Evolutionary conservation across 2,113 vertebrate species (phyloP), one percentile per base, ranked within the genome.

Genomic region (Nothoprocta perdicaria): DNA sequence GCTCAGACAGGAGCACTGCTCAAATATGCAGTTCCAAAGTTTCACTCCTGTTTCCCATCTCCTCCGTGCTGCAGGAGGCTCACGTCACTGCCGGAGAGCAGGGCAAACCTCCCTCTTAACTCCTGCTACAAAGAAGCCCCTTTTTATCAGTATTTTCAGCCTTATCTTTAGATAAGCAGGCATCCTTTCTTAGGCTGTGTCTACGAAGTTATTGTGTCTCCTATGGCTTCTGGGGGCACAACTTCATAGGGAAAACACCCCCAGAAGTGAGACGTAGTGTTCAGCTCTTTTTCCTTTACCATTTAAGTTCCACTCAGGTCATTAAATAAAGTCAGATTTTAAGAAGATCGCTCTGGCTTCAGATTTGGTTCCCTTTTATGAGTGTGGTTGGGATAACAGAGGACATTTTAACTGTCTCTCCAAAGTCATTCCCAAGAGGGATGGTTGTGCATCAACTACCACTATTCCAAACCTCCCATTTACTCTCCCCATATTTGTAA

Each of bases 11-110:
- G 29, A 90, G 43, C 31, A 9, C 5, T 10, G 14, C 41, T 26
- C 46, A 19, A 22, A 43, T 4, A 1, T 1, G 45, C 29, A 14
- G 52, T 31, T 4, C 14, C 60, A 90, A 68, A 66, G 86, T 52
- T 35, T 19, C 45, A 78, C 85, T 92, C 57, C 60, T 6, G 2
- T 38, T 43, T 21, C 14, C 52, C 58, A 40, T 52, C 73, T 11
- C 31, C 18, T 18, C 29, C 55, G 5, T 26, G 4, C 8, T 16
- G 15, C 45, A 22, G 61, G 18, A 21, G 2, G 0, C 13, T 74
- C 19, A 26, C 0, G 1, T 17, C 62, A 41, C 75, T 3, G 2
- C 9, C 38, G 41, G 26, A 27, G n/a, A 7, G 0, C 31, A 8
- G 9, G 29, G 48, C 65, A 58, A 75, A 43, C 8, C 23, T 15